These are phyloP conservation scores for Neogale vison DNA, from an alignment of 2,113 vertebrate genomes.

Conservation along the genomic window DNA sequence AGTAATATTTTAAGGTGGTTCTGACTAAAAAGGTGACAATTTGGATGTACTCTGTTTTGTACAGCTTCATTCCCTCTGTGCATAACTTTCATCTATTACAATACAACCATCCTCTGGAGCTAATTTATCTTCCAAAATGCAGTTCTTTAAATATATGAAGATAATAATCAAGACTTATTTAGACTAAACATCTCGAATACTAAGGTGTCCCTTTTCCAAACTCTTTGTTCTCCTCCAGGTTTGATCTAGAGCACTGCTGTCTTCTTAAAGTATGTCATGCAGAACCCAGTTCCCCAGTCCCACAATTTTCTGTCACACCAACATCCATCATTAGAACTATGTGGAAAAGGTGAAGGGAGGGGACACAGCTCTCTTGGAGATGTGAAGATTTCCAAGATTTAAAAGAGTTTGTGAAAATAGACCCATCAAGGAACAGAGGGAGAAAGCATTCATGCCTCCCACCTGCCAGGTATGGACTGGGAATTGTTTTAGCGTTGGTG, in stretches of 20 bases:
- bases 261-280: not conserved
- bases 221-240: not conserved
- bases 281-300: not conserved
- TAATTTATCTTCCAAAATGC: not conserved
- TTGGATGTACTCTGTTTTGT: not conserved
- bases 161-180: not conserved
- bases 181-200: not conserved
- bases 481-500: not conserved
- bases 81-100: not conserved
- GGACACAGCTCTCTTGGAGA: not conserved
- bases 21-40: not conserved
- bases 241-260: not conserved
- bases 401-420: not conserved
- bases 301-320: rapidly evolving
- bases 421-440: not conserved
- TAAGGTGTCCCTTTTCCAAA: not conserved
- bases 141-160: not conserved
- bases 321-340: not conserved
- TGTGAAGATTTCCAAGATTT: not conserved
- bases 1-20: not conserved
- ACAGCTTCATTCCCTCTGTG: not conserved
- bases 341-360: not conserved
- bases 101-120: not conserved
- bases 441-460: not conserved
- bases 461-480: not conserved